Evolutionary conservation across 2,888 invertebrate species (phyloP).

Genomic region (Drosophila mettleri): DNA sequence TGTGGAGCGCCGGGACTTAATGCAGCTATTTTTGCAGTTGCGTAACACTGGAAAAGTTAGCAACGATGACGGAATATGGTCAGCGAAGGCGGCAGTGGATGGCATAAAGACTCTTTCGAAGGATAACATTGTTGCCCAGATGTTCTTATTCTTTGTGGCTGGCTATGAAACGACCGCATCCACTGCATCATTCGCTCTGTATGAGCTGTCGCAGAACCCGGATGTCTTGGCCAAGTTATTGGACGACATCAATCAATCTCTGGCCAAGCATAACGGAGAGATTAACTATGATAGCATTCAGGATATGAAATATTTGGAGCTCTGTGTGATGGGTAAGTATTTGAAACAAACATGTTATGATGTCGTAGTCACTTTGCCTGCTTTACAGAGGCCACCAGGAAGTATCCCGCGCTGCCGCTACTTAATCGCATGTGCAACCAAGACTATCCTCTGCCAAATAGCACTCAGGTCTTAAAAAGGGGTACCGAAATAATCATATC

Average conservation of each 20-base stretch:
- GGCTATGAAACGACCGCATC: slow-evolving; percentile 86
- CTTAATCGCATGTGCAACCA: slow-evolving; percentile 84
- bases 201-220: slow-evolving; percentile 84
- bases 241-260: slow-evolving; percentile 83
- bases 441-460: slow-evolving; percentile 82
- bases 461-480: slow-evolving; percentile 77
- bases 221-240: slow-evolving; percentile 82
- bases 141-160: slow-evolving; percentile 85
- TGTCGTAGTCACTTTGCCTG: not conserved
- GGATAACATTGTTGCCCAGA: slow-evolving; percentile 83
- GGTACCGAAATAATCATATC: slow-evolving; percentile 84
- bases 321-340: slow-evolving; percentile 83
- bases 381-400: slow-evolving; percentile 82
- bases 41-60: slow-evolving; percentile 82
- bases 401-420: slow-evolving; percentile 85
- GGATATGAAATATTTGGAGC: slow-evolving; percentile 85
- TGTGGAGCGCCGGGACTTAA: slow-evolving; percentile 84
- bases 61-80: slow-evolving; percentile 72
- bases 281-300: slow-evolving; percentile 85
- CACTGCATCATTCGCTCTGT: slow-evolving; percentile 83
- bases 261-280: slow-evolving; percentile 81
- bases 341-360: not conserved
- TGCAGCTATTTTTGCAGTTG: slow-evolving; percentile 85
- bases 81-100: slow-evolving; percentile 55
- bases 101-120: slow-evolving; percentile 72